Evolutionary conservation across 2,113 vertebrate genomes (phyloP).

Genomic region (Triplophysa siluroides): DNA sequence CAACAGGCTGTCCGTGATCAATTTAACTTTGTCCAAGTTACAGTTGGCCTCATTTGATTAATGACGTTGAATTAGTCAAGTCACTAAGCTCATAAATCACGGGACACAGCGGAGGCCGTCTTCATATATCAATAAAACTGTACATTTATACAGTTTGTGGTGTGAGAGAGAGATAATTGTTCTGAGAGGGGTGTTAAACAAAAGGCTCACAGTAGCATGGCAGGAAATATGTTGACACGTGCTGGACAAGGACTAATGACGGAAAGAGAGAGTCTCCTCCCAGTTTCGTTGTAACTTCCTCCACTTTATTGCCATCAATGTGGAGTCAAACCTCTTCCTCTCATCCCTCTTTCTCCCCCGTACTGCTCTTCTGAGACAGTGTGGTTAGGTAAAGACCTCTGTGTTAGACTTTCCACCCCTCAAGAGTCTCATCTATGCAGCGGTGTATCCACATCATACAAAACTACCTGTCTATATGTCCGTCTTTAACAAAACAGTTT

Average conservation of each 20-base stretch:
- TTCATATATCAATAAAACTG: conserved; percentile 30
- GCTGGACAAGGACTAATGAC: conserved; percentile 12
- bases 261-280: neutral
- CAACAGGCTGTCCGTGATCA: neutral
- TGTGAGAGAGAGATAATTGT: conserved; percentile 25
- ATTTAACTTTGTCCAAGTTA: conserved; percentile 14
- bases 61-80: conserved; percentile 31
- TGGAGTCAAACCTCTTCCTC: neutral
- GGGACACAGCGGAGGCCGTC: conserved; percentile 7
- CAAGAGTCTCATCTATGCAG: neutral
- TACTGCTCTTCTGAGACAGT: neutral
- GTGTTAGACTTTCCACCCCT: conserved; percentile 24
- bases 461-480: neutral
- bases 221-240: conserved; percentile 5
- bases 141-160: conserved; percentile 9
- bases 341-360: neutral
- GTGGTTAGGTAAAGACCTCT: neutral
- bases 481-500: neutral
- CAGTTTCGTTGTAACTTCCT: conserved; percentile 12
- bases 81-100: conserved; percentile 41
- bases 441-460: neutral
- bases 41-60: conserved; percentile 9
- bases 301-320: conserved; percentile 30
- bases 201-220: conserved; percentile 5
- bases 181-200: conserved; percentile 26